Conservation (phyloP, 1,140 invertebrate genomes). For the Lerema accius region DNA sequence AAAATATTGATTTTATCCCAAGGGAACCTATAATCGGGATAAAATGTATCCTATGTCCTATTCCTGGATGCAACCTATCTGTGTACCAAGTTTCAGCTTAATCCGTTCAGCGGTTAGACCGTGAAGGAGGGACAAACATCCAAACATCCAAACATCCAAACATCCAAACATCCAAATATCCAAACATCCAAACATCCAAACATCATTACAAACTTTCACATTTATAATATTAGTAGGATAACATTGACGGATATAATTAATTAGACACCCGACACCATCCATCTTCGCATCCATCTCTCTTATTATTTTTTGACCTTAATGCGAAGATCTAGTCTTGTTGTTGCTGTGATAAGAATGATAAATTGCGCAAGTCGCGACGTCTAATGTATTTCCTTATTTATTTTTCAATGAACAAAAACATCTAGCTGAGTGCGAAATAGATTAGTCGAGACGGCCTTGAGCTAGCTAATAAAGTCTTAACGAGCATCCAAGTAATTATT, state of each 20-base stretch:
- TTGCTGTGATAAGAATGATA: constrained; percentile 27
- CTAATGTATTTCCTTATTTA: constrained; percentile 43
- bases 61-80: no score
- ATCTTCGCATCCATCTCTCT: constrained; percentile 25
- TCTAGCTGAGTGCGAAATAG: constrained; percentile 33
- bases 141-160: no score
- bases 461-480: constrained; percentile 21
- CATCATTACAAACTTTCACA: no score
- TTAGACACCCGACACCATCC: constrained; percentile 18
- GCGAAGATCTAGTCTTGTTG: constrained; percentile 15
- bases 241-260: constrained; percentile 13
- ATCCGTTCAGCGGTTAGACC: no score
- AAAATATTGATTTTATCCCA: no score
- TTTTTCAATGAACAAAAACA: constrained; percentile 38
- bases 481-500: constrained; percentile 27
- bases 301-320: constrained; percentile 28
- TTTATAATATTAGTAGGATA: no score
- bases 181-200: no score
- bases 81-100: no score
- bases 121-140: no score
- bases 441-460: constrained; percentile 24
- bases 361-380: constrained; percentile 31
- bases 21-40: no score
- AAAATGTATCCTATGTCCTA: no score
- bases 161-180: no score